Percentiles rank a stretch among this genome's conserved stretches.
Conservation (phyloP, 2,888 invertebrate species). For the Drosophila heteroneura region DNA sequence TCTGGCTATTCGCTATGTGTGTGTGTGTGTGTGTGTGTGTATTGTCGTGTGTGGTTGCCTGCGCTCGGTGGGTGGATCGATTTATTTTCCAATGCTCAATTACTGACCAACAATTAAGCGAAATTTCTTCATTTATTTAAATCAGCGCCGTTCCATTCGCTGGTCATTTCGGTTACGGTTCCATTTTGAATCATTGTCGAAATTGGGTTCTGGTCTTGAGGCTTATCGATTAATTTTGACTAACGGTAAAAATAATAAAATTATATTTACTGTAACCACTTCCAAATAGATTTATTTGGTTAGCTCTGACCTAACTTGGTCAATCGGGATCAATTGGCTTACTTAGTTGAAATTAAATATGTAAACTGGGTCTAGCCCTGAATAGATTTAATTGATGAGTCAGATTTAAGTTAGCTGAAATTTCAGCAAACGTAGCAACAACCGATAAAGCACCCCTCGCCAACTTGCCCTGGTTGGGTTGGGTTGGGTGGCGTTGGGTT, state of each 20-base stretch:
- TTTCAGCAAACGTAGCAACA: background rate
- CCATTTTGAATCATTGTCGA: background rate
- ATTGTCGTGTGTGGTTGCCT: constrained; percentile 11
- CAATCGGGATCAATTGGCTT: background rate
- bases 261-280: background rate
- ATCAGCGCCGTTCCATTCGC: background rate
- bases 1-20: constrained; percentile 21
- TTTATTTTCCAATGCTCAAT: constrained; percentile 6
- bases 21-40: constrained; percentile 10
- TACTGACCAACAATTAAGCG: background rate
- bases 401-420: background rate
- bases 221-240: background rate
- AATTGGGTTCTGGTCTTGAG: background rate
- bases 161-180: background rate
- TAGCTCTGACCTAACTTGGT: background rate
- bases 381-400: background rate
- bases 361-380: background rate
- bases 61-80: constrained; percentile 30
- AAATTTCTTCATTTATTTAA: background rate
- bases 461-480: constrained; percentile 11
- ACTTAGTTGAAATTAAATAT: background rate
- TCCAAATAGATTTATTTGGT: background rate
- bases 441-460: constrained; percentile 17
- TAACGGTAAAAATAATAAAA: background rate
- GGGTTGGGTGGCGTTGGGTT: constrained; percentile 9